These are phyloP conservation scores for Cenopis cana DNA, from an alignment of 2,888 invertebrate genomes.

Conservation along the genomic window DNA sequence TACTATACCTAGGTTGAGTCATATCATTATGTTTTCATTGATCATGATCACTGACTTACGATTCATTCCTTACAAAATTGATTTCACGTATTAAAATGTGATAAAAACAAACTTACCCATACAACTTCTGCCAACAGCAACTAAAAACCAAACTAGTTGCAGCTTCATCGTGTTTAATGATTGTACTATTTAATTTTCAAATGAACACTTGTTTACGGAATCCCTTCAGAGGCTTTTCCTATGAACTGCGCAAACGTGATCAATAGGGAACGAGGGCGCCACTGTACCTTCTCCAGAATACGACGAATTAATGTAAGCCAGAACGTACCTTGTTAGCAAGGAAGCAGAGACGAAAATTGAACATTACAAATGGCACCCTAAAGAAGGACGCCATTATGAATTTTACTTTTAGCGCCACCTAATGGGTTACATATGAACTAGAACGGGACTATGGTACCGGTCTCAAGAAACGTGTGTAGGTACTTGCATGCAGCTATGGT, in stretches of 20 bases:
- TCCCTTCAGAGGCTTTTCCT: conserved; percentile 7
- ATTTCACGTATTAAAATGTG: not conserved
- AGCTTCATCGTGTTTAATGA: conserved; percentile 63
- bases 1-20: no score
- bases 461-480: conserved; percentile 16
- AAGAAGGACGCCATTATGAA: not conserved
- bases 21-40: not conserved
- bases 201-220: conserved; percentile 60
- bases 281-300: not conserved
- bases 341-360: not conserved
- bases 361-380: not conserved
- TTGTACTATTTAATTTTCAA: conserved; percentile 49
- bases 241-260: conserved; percentile 72
- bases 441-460: conserved; percentile 1
- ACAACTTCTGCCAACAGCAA: conserved; percentile 59
- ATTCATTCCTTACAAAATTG: not conserved
- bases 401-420: conserved; percentile 16
- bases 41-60: not conserved
- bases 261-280: conserved; percentile 59
- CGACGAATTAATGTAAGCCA: not conserved
- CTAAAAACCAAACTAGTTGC: conserved; percentile 59
- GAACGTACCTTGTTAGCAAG: not conserved
- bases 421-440: not conserved
- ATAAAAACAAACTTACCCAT: conserved; percentile 62
- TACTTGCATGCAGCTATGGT: not conserved